Percentiles rank a stretch among this genome's conserved stretches.
Conservation (phyloP, 2,113 vertebrate species). For the Alosa alosa region DNA sequence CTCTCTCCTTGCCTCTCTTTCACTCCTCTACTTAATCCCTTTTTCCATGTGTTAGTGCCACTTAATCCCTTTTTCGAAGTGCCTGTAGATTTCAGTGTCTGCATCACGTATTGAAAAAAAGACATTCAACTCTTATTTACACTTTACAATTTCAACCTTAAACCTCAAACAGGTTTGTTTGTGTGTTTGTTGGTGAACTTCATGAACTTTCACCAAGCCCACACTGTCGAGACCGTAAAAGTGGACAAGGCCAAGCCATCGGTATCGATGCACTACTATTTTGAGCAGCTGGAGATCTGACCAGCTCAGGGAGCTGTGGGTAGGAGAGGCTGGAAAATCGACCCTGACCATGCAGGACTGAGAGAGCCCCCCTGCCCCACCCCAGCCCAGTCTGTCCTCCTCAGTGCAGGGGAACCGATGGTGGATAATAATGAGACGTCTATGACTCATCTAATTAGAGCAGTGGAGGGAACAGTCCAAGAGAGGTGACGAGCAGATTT, state of each 20-base stretch:
- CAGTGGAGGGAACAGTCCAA: not conserved
- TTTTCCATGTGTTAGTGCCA: too few species aligned
- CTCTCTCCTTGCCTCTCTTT: not conserved
- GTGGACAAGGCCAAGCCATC: not conserved
- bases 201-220: not conserved
- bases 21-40: not conserved
- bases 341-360: not conserved
- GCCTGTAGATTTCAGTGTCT: too few species aligned
- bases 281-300: not conserved
- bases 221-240: not conserved
- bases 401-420: not conserved
- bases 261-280: not conserved
- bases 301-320: not conserved
- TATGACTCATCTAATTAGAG: not conserved
- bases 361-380: not conserved
- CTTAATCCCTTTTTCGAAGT: too few species aligned
- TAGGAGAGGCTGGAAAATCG: not conserved
- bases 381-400: constrained; percentile 9
- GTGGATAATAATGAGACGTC: not conserved
- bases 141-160: too few species aligned
- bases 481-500: not conserved
- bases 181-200: not conserved
- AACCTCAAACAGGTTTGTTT: not conserved
- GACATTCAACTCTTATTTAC: too few species aligned
- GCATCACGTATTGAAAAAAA: too few species aligned